A percentile compares a stretch with the other conserved stretches of the same genome.
Conservation (phyloP, 2,113 vertebrate species). For the Poecilia latipinna region DNA sequence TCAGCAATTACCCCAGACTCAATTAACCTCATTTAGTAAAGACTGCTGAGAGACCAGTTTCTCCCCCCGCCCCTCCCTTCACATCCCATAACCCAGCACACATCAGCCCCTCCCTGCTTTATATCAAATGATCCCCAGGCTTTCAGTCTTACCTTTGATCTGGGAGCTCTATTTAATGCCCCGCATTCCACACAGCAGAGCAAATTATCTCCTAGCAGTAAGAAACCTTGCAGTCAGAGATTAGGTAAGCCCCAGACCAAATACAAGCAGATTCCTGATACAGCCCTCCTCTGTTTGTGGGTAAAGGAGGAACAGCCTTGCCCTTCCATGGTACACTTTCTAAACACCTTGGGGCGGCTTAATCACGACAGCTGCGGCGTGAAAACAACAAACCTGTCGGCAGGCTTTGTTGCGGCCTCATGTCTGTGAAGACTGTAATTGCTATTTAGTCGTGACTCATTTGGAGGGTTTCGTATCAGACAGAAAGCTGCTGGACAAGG, state of each 20-base stretch:
- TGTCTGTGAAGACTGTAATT: slow-evolving; percentile 61
- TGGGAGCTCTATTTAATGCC: slow-evolving; percentile 40
- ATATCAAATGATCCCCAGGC: slow-evolving; percentile 61
- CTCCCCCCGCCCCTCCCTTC: slow-evolving; percentile 12
- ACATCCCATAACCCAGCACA: slow-evolving; percentile 5
- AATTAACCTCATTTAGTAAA: slow-evolving; percentile 81
- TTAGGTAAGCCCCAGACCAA: slow-evolving; percentile 45
- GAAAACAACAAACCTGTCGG: slow-evolving; percentile 62
- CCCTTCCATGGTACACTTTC: slow-evolving; percentile 32
- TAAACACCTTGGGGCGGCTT: slow-evolving; percentile 43
- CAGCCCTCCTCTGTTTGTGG: neutral
- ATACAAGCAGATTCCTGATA: slow-evolving; percentile 35
- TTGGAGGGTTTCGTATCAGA: slow-evolving; percentile 48
- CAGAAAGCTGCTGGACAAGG: slow-evolving; percentile 50
- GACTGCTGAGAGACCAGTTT: slow-evolving; percentile 79
- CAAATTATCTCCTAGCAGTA: slow-evolving; percentile 48
- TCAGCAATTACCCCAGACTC: slow-evolving; percentile 81
- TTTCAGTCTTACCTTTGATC: slow-evolving; percentile 67
- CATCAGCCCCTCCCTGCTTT: slow-evolving; percentile 24
- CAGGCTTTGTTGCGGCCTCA: slow-evolving; percentile 56
- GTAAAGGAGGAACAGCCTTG: slow-evolving; percentile 24
- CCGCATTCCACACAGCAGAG: slow-evolving; percentile 49
- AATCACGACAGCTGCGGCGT: slow-evolving; percentile 57
- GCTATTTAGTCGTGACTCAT: slow-evolving; percentile 63
- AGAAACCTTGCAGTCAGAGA: slow-evolving; percentile 28